These are phyloP conservation scores for Manis pentadactyla DNA, from an alignment of 2,797 vertebrate species.

Conservation along the genomic window DNA sequence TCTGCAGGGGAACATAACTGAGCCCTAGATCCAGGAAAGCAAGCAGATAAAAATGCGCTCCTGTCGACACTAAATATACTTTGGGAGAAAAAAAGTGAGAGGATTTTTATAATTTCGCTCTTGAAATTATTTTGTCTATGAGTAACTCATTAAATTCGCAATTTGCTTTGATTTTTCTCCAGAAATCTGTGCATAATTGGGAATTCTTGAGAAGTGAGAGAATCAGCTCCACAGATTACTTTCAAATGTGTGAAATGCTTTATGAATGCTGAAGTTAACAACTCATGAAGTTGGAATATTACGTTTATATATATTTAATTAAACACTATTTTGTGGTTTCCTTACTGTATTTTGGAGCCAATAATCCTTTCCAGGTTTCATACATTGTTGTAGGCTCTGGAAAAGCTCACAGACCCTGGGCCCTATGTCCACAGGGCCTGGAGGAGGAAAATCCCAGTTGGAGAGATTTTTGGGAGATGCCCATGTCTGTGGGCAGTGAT, in stretches of 20 bases:
- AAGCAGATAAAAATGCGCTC: slow-evolving; percentile 24
- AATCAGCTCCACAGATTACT: slow-evolving; percentile 45
- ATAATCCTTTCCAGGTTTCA: slow-evolving; percentile 38
- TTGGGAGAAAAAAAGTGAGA: not conserved
- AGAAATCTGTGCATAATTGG: slow-evolving; percentile 48
- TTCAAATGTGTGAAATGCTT: slow-evolving; percentile 32
- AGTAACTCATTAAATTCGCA: slow-evolving; percentile 61
- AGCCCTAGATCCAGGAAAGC: not conserved
- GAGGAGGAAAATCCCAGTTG: not conserved
- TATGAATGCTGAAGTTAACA: not conserved
- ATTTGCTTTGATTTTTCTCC: not conserved
- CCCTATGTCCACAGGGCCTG: not conserved
- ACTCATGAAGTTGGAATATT: not conserved
- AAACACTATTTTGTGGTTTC: slow-evolving; percentile 30
- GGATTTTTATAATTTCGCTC: slow-evolving; percentile 6
- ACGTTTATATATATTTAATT: not conserved
- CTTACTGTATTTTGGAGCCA: slow-evolving; percentile 41
- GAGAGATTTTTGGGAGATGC: not conserved
- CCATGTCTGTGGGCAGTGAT: not conserved
- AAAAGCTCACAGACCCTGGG: not conserved
- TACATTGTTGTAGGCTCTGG: not conserved
- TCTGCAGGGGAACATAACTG: not conserved
- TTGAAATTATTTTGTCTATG: slow-evolving; percentile 56
- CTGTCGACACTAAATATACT: not conserved
- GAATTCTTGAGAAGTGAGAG: slow-evolving; percentile 60